Conservation (phyloP, 2,888 invertebrate genomes). For the Meghimatium bilineatum region DNA sequence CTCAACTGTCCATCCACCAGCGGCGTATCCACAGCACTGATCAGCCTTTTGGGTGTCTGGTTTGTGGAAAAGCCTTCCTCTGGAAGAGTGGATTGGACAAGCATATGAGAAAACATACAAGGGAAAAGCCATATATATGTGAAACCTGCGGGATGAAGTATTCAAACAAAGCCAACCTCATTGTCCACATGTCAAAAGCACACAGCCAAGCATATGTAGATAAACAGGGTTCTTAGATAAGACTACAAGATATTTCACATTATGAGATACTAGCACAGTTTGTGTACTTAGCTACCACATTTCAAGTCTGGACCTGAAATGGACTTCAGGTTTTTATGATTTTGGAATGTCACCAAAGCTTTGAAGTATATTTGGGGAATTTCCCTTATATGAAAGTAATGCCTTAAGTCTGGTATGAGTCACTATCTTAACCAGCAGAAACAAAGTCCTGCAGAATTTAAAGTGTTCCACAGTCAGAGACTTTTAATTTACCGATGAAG, state of each 20-base stretch:
- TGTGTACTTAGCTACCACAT: background rate
- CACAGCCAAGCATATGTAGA: conserved; percentile 47
- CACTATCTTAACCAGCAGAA: background rate
- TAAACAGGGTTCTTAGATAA: conserved; percentile 19
- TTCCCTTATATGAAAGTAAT: background rate
- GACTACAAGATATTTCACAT: background rate
- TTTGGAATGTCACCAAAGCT: background rate
- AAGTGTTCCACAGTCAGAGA: background rate
- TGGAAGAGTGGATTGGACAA: conserved; percentile 49
- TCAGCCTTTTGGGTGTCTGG: conserved; percentile 46
- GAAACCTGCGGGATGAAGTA: conserved; percentile 45
- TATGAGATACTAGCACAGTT: background rate
- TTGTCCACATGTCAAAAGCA: conserved; percentile 46
- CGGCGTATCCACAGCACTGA: conserved; percentile 49
- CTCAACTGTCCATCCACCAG: conserved; percentile 48
- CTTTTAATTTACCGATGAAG: background rate
- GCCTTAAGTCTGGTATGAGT: background rate
- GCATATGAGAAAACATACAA: conserved; percentile 49
- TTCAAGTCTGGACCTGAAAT: background rate
- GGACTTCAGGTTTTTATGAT: background rate
- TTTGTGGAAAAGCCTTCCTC: conserved; percentile 48
- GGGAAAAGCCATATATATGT: conserved; percentile 49
- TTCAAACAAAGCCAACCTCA: conserved; percentile 46
- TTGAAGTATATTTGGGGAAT: background rate
- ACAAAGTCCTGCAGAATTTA: background rate